These are phyloP conservation scores for Tuberolachnus salignus DNA, from an alignment of 2,888 invertebrate species.

Conservation along the genomic window DNA sequence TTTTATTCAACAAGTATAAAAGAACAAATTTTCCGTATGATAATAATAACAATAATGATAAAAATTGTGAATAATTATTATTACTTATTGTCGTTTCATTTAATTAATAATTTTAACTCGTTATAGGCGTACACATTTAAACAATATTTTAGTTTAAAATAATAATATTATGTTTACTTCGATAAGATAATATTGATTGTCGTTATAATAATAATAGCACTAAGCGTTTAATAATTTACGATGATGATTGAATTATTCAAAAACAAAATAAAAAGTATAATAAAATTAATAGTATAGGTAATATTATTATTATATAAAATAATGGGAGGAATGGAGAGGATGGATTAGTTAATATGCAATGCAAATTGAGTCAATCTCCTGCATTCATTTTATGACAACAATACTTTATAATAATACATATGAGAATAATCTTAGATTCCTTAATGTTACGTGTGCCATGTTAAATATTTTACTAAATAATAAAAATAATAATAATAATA, in stretches of 20 bases:
- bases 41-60: slow-evolving; percentile 20
- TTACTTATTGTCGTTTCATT: slow-evolving; percentile 30
- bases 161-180: no score
- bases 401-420: not conserved
- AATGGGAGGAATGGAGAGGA: slow-evolving; percentile 32
- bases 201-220: slow-evolving; percentile 1
- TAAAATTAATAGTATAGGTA: slow-evolving; percentile 5
- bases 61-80: not conserved
- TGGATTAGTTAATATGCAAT: slow-evolving; percentile 29
- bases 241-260: not conserved
- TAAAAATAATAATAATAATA: slow-evolving; percentile 16
- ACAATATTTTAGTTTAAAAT: slow-evolving; percentile 9
- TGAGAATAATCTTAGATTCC: slow-evolving; percentile 6
- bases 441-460: slow-evolving; percentile 18
- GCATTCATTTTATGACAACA: slow-evolving; percentile 10
- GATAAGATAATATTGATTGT: not conserved
- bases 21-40: slow-evolving; percentile 45
- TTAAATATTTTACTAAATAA: slow-evolving; percentile 29
- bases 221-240: not conserved
- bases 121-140: slow-evolving; percentile 1
- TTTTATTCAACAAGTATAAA: slow-evolving; percentile 56
- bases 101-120: slow-evolving; percentile 14
- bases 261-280: slow-evolving; percentile 25
- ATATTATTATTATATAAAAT: slow-evolving; percentile 24
- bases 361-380: slow-evolving; percentile 13